Evolutionary conservation across 2,113 vertebrate species (phyloP).

Genomic region (Seriola aureovittata): DNA sequence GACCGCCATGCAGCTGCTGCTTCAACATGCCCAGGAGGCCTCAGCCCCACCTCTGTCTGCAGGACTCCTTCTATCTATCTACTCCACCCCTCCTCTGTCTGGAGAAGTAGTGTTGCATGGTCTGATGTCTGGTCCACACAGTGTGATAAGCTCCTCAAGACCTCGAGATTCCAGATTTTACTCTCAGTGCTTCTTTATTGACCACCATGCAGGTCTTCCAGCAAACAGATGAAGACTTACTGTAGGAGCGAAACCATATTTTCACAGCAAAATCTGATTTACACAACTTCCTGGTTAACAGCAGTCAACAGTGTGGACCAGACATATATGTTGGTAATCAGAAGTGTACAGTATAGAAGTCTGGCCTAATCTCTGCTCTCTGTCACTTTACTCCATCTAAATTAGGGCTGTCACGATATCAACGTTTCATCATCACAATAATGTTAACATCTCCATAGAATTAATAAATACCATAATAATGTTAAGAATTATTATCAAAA

Average conservation of each 20-base stretch:
- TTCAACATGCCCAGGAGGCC: conserved; percentile 75
- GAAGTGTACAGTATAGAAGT: not conserved
- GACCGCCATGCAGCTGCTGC: conserved; percentile 76
- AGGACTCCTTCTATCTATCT: conserved; percentile 39
- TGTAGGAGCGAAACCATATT: not conserved
- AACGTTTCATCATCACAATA: not conserved
- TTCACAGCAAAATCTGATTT: not conserved
- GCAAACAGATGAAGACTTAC: not conserved
- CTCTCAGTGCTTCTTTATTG: not conserved
- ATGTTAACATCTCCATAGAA: not conserved
- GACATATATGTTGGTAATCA: not conserved
- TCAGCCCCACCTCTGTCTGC: conserved; percentile 51
- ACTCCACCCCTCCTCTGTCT: conserved; percentile 25
- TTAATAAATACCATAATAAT: not conserved
- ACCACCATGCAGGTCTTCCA: not conserved
- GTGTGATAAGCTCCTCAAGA: not conserved
- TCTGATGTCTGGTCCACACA: conserved; percentile 23
- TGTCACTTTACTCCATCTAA: conserved; percentile 7
- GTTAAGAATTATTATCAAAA: not conserved
- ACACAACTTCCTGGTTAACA: not conserved
- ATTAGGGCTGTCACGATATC: conserved; percentile 40
- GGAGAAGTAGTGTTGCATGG: conserved; percentile 30
- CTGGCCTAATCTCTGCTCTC: conserved; percentile 18
- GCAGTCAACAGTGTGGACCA: conserved; percentile 2
- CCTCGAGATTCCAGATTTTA: not conserved